Base-by-base conservation (phyloP, 1,140 invertebrate genomes). In the Pissodes strobi region DNA sequence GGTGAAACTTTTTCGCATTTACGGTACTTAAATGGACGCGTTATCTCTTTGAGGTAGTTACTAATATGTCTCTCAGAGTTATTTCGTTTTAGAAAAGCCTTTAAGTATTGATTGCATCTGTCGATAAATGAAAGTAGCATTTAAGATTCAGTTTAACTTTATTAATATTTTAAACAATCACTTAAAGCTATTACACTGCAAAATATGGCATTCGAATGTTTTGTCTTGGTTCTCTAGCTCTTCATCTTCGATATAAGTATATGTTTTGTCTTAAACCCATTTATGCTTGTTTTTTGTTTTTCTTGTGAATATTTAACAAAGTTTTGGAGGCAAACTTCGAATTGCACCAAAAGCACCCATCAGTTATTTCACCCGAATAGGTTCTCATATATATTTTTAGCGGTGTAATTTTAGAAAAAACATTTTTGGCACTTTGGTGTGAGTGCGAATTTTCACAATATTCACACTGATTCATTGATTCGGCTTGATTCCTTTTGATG, bases 351-450 rank as follows among this genome's bases (percentile, higher is more conserved):
- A 85, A 84, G 77, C 90, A 92, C 21, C 83, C 83, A 72, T 90
- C 92, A 0, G 91, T 91, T 71, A 90, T 89, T 72, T 93, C 89
- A 1, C 88, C 86, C 0, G 84, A 86, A 68, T 89, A 87, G 0
- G 84, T 87, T 3, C 87, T 76, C 73, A 88, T 88, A 79, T 92
- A 90, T 57, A 90, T 88, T 79, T 88, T 85, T 48, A 89, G 78
- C 74, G 87, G 88, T 72, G 86, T 86, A 76, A 87, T 88, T 69
- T 86, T 84, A 21, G 85, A 87, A 76, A 88, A 89, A 72, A 83
- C 81, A 66, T 77, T 77, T 5, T 68, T 61, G 60, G 76, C n/a
- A n/a, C n/a, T n/a, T n/a, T n/a, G n/a, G n/a, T n/a, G n/a, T n/a
- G n/a, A n/a, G n/a, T n/a, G n/a, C n/a, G n/a, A 81, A 64, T 76